Conservation (phyloP, 1,140 invertebrate species). For the Scaptomyza graminum region DNA sequence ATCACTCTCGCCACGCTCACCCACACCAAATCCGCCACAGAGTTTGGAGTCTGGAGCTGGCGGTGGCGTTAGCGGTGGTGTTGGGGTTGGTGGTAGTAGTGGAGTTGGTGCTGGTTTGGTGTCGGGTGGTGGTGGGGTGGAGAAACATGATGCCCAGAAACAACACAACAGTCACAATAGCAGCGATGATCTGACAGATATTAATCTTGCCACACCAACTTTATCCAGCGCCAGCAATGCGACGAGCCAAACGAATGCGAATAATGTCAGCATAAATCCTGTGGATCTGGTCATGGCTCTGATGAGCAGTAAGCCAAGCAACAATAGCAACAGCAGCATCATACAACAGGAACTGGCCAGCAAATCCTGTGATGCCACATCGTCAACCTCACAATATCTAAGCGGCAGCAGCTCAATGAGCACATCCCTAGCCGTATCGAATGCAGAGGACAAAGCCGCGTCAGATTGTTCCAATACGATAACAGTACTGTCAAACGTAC, state of each 20-base stretch:
- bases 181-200: slow-evolving; percentile 30
- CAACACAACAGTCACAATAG: slow-evolving; percentile 23
- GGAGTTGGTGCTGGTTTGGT: not conserved
- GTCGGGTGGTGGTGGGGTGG: not conserved
- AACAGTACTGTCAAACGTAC: slow-evolving; percentile 78
- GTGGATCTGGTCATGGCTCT: slow-evolving; percentile 80
- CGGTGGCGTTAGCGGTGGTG: slow-evolving; percentile 9
- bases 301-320: slow-evolving; percentile 76
- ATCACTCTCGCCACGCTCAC: slow-evolving; percentile 85
- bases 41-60: slow-evolving; percentile 25
- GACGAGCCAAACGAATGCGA: slow-evolving; percentile 49
- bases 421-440: slow-evolving; percentile 7
- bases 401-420: slow-evolving; percentile 47
- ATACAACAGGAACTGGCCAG: slow-evolving; percentile 63
- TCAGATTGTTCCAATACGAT: slow-evolving; percentile 53
- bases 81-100: too few relatives aligned
- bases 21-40: slow-evolving; percentile 63
- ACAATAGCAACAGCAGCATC: slow-evolving; percentile 25
- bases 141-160: slow-evolving; percentile 48
- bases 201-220: slow-evolving; percentile 26
- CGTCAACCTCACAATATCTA: slow-evolving; percentile 62
- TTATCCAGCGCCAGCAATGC: slow-evolving; percentile 37
- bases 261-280: slow-evolving; percentile 66
- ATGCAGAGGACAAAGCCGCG: slow-evolving; percentile 45
- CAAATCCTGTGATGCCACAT: slow-evolving; percentile 54